A percentile compares a stretch with the other conserved stretches of the same genome.
phyloP scores from a whole-genome alignment of 2,113 vertebrate species.

The Anguilla japonica region DNA sequence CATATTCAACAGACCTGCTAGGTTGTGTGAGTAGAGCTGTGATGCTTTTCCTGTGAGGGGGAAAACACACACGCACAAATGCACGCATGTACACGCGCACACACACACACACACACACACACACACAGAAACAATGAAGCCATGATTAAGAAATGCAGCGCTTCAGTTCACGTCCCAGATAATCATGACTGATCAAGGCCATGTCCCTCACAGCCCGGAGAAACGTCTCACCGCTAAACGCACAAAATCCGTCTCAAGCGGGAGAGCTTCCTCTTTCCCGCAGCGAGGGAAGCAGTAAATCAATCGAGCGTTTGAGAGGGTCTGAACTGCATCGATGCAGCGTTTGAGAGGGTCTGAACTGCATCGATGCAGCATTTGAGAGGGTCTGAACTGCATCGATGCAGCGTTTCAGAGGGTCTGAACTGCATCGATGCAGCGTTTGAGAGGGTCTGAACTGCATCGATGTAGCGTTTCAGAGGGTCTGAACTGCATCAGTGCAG shows the following conservation, averaged over 20 bases:
- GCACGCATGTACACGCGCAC: background rate
- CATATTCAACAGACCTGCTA: constrained; percentile 93
- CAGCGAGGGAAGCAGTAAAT: background rate
- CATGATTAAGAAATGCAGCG: background rate
- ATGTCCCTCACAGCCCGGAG: background rate
- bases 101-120: background rate
- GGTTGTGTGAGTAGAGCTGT: constrained; percentile 96
- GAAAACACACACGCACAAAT: constrained; percentile 1
- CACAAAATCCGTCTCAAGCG: background rate
- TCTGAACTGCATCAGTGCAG: no score
- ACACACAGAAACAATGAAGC: background rate
- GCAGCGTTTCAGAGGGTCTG: no score
- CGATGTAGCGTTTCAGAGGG: no score
- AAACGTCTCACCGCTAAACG: background rate
- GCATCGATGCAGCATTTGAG: no score
- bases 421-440: no score
- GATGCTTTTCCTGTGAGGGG: constrained; percentile 89
- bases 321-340: no score
- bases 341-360: no score
- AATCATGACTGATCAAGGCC: no score
- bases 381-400: no score
- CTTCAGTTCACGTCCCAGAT: background rate
- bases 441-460: no score
- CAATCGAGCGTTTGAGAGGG: background rate
- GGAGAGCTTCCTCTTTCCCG: background rate